These are phyloP conservation scores for Tetranychus cinnabarinus DNA, from an alignment of 1,140 invertebrate genomes.

Conservation along the genomic window DNA sequence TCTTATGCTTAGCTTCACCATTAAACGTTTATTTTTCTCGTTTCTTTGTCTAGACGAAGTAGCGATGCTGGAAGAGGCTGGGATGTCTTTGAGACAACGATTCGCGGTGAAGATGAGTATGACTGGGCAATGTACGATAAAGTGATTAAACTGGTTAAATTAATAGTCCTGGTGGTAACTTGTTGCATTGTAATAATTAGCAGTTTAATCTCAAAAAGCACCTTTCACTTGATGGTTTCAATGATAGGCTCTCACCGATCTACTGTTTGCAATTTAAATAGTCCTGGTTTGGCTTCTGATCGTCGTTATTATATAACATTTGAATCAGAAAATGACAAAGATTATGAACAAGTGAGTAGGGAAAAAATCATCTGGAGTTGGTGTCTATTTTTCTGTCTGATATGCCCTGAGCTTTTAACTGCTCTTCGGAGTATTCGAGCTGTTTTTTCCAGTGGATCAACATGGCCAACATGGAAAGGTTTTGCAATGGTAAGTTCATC, in stretches of 20 bases:
- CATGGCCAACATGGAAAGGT: conserved; percentile 4
- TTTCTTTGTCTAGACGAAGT: neutral
- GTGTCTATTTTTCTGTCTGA: conserved; percentile 63
- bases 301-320: conserved; percentile 3
- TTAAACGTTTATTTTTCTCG: too few relatives aligned
- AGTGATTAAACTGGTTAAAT: conserved; percentile 49
- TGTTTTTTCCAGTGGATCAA: conserved; percentile 50
- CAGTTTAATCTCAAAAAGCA: conserved; percentile 60
- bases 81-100: conserved; percentile 77
- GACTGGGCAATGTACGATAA: conserved; percentile 15
- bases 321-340: too few relatives aligned
- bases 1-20: too few relatives aligned
- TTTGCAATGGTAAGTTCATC: conserved; percentile 12
- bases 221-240: conserved; percentile 70
- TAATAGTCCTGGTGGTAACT: conserved; percentile 54
- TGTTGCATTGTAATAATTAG: conserved; percentile 55
- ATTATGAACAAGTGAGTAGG: conserved; percentile 25
- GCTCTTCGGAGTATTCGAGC: conserved; percentile 57
- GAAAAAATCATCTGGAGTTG: conserved; percentile 77
- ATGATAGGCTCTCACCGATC: conserved; percentile 47
- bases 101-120: conserved; percentile 54
- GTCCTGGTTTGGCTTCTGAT: neutral
- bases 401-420: conserved; percentile 62
- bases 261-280: conserved; percentile 49
- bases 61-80: conserved; percentile 37